Conservation (phyloP, 1,140 invertebrate species). For the Tetramorium alpestre region DNA sequence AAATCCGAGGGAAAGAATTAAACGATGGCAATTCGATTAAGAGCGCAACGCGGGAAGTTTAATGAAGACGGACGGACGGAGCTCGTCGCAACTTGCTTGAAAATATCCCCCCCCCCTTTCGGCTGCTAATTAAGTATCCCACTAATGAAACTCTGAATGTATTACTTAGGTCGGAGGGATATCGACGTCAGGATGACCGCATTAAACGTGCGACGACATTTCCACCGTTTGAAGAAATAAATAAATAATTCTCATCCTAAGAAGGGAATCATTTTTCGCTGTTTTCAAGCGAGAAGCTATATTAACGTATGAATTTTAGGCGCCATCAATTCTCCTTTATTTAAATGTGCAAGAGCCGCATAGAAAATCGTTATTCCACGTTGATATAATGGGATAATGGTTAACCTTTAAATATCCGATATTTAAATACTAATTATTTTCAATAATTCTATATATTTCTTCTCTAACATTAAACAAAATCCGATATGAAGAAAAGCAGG, state of each 20-base stretch:
- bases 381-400: not conserved
- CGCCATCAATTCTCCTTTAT: not conserved
- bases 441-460: not conserved
- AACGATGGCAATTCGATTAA: conserved; percentile 31
- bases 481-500: not conserved
- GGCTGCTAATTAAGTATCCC: conserved; percentile 14
- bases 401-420: not conserved
- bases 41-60: not conserved
- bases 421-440: not conserved
- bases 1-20: conserved; percentile 21
- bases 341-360: not conserved
- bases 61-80: conserved; percentile 33
- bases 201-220: conserved; percentile 13
- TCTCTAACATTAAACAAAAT: not conserved
- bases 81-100: conserved; percentile 4
- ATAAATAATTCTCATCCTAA: conserved; percentile 25
- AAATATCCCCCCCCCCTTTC: conserved; percentile 30
- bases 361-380: conserved; percentile 3
- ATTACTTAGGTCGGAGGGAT: conserved; percentile 18
- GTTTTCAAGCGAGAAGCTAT: not conserved
- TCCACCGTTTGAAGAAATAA: not conserved
- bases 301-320: not conserved
- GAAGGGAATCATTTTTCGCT: not conserved
- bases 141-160: conserved; percentile 30
- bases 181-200: not conserved